Conservation (phyloP, 2,113 vertebrate species). For the Menura novaehollandiae region DNA sequence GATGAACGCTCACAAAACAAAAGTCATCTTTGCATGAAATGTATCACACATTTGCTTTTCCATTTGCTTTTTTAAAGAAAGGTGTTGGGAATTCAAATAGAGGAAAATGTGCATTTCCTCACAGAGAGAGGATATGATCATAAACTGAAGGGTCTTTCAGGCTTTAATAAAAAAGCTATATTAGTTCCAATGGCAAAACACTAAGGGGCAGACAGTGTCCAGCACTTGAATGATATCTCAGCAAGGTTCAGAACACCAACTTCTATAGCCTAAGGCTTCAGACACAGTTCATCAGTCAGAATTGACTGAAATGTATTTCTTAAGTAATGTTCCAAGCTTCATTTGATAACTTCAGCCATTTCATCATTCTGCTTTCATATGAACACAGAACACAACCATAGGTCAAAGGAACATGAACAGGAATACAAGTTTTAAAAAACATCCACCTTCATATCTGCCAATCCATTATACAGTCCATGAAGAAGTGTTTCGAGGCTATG, state of each 20-base stretch:
- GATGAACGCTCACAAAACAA: not conserved
- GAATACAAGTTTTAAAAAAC: not conserved
- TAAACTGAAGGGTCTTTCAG: not conserved
- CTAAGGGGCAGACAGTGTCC: not conserved
- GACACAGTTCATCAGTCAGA: not conserved
- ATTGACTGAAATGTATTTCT: not conserved
- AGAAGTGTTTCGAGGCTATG: not conserved
- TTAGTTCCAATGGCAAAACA: not conserved
- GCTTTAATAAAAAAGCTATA: not conserved
- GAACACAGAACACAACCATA: not conserved
- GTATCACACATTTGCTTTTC: not conserved
- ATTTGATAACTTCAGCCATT: not conserved
- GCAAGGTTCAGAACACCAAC: not conserved
- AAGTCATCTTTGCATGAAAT: not conserved
- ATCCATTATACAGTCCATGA: not conserved
- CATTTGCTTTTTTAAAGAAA: not conserved
- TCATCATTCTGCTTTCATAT: not conserved
- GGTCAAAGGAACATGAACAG: not conserved
- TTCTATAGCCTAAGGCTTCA: not conserved
- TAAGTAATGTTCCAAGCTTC: not conserved
- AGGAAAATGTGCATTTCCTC: rapidly evolving
- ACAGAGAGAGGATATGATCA: not conserved
- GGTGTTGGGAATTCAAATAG: rapidly evolving
- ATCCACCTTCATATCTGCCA: not conserved
- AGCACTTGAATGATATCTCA: not conserved